Conservation (phyloP, 2,888 invertebrate species). For the Sinopyrophorus schimmeli region DNA sequence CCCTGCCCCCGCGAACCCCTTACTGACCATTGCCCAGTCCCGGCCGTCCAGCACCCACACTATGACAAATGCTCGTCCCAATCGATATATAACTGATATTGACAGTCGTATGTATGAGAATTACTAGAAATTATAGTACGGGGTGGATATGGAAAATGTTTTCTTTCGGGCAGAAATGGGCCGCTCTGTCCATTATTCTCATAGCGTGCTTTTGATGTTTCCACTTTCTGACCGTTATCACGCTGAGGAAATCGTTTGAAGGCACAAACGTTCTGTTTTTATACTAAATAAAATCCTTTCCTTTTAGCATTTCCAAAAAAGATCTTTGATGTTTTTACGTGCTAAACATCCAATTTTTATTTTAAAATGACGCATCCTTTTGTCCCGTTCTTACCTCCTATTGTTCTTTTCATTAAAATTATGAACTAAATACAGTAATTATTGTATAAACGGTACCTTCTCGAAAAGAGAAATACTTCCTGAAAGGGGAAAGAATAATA, state of each 20-base stretch:
- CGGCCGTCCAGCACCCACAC: constrained; percentile 51
- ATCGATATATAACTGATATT: constrained; percentile 57
- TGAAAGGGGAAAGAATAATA: constrained; percentile 27
- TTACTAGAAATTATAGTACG: constrained; percentile 23
- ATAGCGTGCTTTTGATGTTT: constrained; percentile 19
- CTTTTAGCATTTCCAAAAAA: constrained; percentile 1
- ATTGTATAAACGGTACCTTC: too few relatives aligned
- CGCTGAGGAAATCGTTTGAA: constrained; percentile 20
- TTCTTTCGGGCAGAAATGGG: constrained; percentile 3
- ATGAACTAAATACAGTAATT: too few relatives aligned
- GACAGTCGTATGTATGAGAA: constrained; percentile 45
- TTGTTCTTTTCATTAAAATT: not conserved
- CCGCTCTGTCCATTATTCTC: constrained; percentile 11
- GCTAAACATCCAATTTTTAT: not conserved
- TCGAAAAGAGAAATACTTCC: constrained; percentile 30
- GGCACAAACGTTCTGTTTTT: constrained; percentile 12
- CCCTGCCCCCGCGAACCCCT: constrained; percentile 38
- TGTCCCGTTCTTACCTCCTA: not conserved
- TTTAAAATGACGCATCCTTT: not conserved
- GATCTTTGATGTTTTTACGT: not conserved
- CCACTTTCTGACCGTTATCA: constrained; percentile 22
- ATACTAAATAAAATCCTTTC: constrained; percentile 6
- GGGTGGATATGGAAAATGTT: constrained; percentile 5
- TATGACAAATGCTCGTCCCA: constrained; percentile 56
- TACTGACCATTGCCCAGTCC: constrained; percentile 54